Percentiles rank a stretch among this genome's conserved stretches.
Evolutionary conservation across 2,888 invertebrate genomes (phyloP).

Genomic region (Folsomia candida): DNA sequence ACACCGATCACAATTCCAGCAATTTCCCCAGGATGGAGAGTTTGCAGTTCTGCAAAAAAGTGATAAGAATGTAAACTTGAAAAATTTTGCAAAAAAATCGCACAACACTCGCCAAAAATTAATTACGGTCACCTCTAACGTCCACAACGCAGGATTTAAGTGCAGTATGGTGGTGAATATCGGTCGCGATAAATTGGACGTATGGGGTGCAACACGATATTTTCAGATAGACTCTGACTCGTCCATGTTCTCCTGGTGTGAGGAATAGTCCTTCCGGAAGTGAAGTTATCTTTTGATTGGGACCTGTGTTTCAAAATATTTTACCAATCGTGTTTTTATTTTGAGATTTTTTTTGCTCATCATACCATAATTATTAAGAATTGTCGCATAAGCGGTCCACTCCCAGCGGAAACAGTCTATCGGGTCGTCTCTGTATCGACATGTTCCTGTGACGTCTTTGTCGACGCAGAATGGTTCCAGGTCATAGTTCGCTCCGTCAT

Average conservation of each 20-base stretch:
- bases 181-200: slow-evolving; percentile 44
- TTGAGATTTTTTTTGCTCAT: background rate
- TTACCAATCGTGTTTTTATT: background rate
- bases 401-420: slow-evolving; percentile 46
- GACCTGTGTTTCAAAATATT: slow-evolving; percentile 19
- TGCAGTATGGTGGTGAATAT: slow-evolving; percentile 22
- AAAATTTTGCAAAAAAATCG: too few relatives aligned
- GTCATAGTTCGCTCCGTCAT: slow-evolving; percentile 3
- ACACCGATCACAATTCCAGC: slow-evolving; percentile 45
- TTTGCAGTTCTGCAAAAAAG: slow-evolving; percentile 41
- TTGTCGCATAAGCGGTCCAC: slow-evolving; percentile 50
- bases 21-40: slow-evolving; percentile 49
- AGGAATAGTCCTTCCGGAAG: slow-evolving; percentile 43
- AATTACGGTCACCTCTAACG: slow-evolving; percentile 34
- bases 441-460: slow-evolving; percentile 47
- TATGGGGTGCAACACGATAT: slow-evolving; percentile 46
- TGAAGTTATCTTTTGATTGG: slow-evolving; percentile 35
- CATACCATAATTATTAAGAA: slow-evolving; percentile 32
- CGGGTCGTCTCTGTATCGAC: slow-evolving; percentile 46
- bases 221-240: slow-evolving; percentile 45
- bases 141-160: slow-evolving; percentile 40
- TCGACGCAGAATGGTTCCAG: slow-evolving; percentile 43
- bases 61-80: too few relatives aligned
- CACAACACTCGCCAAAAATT: background rate
- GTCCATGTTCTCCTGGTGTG: slow-evolving; percentile 30